Base-by-base conservation (phyloP, 2,888 invertebrate genomes). In the Cryptus armator region DNA sequence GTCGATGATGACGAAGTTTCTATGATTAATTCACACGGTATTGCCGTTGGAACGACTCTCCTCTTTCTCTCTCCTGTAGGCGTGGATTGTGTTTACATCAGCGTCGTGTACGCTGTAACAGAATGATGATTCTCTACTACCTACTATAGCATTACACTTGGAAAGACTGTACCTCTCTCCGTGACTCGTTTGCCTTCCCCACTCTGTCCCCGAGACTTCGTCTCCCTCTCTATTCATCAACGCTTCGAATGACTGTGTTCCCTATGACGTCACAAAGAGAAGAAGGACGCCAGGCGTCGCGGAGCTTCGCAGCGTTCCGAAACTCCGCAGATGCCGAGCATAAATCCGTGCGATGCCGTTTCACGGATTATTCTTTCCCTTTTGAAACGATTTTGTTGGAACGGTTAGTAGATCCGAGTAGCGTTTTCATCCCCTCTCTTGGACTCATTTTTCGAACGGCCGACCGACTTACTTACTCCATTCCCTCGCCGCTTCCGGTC, bases 211-310 rank as follows among this genome's bases (percentile, higher is more conserved):
- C 44, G 62, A 16, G 62, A 3, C 77, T 68, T 74, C 75, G 56
- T 77, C 32, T 75, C 56, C 56, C 75, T 76, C 75, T 76, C 78
- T 80, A 86, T 83, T 87, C 87, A 83, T 79, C 82, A 37, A 68
- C 53, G 72, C 75, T 29, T 19, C 56, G 82, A 72, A 84, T 86
- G 85, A 85, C 82, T 85, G 75, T 78, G 62, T 80, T 80, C 74
- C 59, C 44, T 66, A 68, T 85, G 87, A 87, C 87, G 87, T 86
- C 87, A 86, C 84, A 86, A 84, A 86, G 86, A 81, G 74, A 53
- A 72, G 59, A 37, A 68, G 77, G 75, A 83, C 70, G 85, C 85
- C 62, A 29, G n/a, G 32, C 32, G 51, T 37, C 62, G 44, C 37
- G n/a, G 62, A 46, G 51, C 37, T 68, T 51, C 16, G 64, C 51